Base-by-base conservation (phyloP, 1,140 invertebrate species). In the Leguminivora glycinivorella region DNA sequence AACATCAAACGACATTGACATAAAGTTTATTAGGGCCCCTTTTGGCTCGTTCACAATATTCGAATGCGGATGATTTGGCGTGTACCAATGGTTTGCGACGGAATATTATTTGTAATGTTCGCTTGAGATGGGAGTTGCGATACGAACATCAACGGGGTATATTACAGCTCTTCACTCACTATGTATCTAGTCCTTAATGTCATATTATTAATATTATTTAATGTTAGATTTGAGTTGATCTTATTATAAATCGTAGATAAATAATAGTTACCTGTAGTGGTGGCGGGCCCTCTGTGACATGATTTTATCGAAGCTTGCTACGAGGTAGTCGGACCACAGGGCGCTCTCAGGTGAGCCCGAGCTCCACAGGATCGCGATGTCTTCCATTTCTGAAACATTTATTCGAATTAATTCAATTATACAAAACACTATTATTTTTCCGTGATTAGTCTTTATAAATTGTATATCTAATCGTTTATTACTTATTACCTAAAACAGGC, bases 281-380 rank as follows among this genome's bases (percentile, higher is more conserved):
- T 95, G 94, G 77, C 94, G 90, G 40, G 94, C 94, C 82, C 95
- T 94, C 76, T 96, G 95, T 68, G 95, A 94, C 87, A 95, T 95
- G 75, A 96, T 96, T 89, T 96, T 95, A 80, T 96, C 95, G 83
- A 96, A 97, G 84, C 96, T 96, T 24, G 94, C 94, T 24, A 94
- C 94, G 71, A 97, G 93, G 87, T 96, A 96, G 78, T 95, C 95
- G n/a, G 95, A 95, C 95, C 96, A 96, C 9, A 96, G 81, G 6
- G 93, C 92, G 52, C 96, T 95, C 56, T 95, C 94, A 29, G 95
- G 94, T 71, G 95, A 96, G 34, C 94, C 94, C 63, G 94, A 94
- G 74, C 95, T 94, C 74, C 95, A 96, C 25, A 97, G 87, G 81
- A 97, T 96, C 29, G 96, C 92, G 34, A 97, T 96, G 79, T 96